Evolutionary conservation across 2,797 vertebrate genomes (phyloP), one percentile per base, ranked within the genome.

Genomic region (Xenentodon cancila): DNA sequence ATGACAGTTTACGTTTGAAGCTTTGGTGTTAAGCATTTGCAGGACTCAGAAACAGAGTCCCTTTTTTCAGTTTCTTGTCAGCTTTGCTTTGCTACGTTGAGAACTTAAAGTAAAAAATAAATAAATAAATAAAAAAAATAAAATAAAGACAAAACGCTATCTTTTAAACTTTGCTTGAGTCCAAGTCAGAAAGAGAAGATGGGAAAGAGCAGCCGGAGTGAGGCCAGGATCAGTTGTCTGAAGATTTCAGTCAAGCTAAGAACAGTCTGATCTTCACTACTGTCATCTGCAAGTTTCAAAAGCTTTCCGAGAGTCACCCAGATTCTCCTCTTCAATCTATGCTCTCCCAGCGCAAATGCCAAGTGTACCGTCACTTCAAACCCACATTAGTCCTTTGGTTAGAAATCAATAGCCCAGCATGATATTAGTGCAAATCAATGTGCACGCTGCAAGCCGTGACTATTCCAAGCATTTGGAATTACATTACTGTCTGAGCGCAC

Each of bases 371-470:
- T 90, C 88, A 90, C 86, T 89, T 88, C 88, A 92, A 87, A 91
- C 85, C 70, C 50, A 13, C 83, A 85, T 89, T 89, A 91, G 88
- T 90, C 79, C 82, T 89, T 89, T 83, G 85, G 89, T 89, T 87
- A 84, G 88, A 76, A 84, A 86, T 88, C 88, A 92, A 87, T 89
- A 90, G 81, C 88, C 91, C 90, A 84, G 85, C 89, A 87, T 82
- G 84, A 87, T 89, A 91, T 93, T 92, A 91, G 89, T 87, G 78
- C 77, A 81, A 91, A 89, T 89, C 82, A 87, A 87, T 90, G 84
- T 71, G 85, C 77, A 58, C 81, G 61, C 79, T 45, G 75, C 82
- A 82, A 89, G 85, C 84, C 17, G 53, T 63, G 77, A 86, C 78
- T 79, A 81, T 84, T 87, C 78, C 74, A 71, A 85, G 77, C 64